Conservation (phyloP, 2,888 invertebrate species). For the Agrochola lychnidis region DNA sequence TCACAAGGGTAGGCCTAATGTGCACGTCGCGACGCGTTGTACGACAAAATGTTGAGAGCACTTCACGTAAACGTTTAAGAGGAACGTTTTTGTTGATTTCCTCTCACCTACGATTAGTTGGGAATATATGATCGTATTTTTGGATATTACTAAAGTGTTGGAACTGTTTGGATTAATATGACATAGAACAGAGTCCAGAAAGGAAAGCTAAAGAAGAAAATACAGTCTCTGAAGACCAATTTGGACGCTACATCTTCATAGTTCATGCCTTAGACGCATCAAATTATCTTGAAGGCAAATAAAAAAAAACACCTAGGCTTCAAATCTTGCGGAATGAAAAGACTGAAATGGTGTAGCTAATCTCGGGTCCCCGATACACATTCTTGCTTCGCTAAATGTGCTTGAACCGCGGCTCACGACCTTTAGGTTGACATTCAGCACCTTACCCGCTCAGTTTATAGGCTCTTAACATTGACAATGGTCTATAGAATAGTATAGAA, state of each 20-base stretch:
- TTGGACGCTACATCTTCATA: not conserved
- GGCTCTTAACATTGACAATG: slow-evolving; percentile 67
- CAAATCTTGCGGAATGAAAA: slow-evolving; percentile 11
- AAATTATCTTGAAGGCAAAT: not conserved
- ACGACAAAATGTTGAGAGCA: slow-evolving; percentile 76
- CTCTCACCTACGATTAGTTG: slow-evolving; percentile 52
- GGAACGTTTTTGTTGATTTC: slow-evolving; percentile 75
- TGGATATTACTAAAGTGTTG: not conserved
- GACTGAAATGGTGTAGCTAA: slow-evolving; percentile 30
- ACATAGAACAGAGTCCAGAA: not conserved
- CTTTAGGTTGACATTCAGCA: slow-evolving; percentile 64
- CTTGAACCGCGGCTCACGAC: slow-evolving; percentile 52
- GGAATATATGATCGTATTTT: slow-evolving; percentile 10
- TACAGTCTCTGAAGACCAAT: not conserved
- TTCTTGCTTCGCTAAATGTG: slow-evolving; percentile 54
- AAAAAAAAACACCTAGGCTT: not conserved
- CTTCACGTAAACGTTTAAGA: slow-evolving; percentile 75
- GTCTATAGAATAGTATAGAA: slow-evolving; percentile 55
- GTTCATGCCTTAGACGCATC: not conserved
- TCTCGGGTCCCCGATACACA: slow-evolving; percentile 42
- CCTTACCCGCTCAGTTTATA: slow-evolving; percentile 56
- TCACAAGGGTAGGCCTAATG: slow-evolving; percentile 78
- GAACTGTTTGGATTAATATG: not conserved
- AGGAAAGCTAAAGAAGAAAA: not conserved
- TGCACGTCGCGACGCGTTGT: slow-evolving; percentile 65